Conservation (phyloP, 2,797 vertebrate genomes). For the Etheostoma nigrum region DNA sequence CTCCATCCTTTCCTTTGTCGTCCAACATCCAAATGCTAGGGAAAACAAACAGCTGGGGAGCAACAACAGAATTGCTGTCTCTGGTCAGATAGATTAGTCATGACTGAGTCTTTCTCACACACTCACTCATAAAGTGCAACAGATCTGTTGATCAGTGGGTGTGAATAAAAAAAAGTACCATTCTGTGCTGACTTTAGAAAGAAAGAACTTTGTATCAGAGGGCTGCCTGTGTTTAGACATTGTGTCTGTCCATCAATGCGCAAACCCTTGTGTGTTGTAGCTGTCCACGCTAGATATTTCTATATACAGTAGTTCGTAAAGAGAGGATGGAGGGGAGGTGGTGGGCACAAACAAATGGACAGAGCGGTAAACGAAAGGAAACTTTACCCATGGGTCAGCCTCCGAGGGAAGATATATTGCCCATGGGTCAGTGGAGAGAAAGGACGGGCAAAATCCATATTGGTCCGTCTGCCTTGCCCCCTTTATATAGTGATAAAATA, state of each 20-base stretch:
- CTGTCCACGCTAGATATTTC: constrained; percentile 57
- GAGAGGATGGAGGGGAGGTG: constrained; percentile 67
- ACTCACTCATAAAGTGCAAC: constrained; percentile 29
- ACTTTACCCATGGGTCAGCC: constrained; percentile 86
- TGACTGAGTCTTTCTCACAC: constrained; percentile 43
- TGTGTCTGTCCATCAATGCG: background rate
- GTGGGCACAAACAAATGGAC: constrained; percentile 85
- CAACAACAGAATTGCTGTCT: constrained; percentile 49
- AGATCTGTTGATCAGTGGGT: constrained; percentile 32
- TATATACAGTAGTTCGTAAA: constrained; percentile 63
- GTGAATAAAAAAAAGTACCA: constrained; percentile 14
- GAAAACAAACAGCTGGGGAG: constrained; percentile 60
- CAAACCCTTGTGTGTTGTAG: constrained; percentile 1
- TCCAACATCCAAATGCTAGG: constrained; percentile 40
- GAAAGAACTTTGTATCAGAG: constrained; percentile 5
- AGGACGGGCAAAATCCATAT: constrained; percentile 88
- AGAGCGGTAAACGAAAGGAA: constrained; percentile 84
- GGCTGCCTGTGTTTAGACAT: constrained; percentile 7
- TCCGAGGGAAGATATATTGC: constrained; percentile 84
- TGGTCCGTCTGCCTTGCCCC: constrained; percentile 85
- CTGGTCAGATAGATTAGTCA: constrained; percentile 70
- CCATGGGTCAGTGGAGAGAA: constrained; percentile 85
- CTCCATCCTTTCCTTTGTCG: constrained; percentile 33
- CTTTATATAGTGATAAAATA: constrained; percentile 91
- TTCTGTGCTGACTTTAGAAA: constrained; percentile 9